Percentiles rank a stretch among this genome's conserved stretches.
Evolutionary conservation across 2,797 vertebrate genomes (phyloP).

Genomic region (Heliangelus exortis): DNA sequence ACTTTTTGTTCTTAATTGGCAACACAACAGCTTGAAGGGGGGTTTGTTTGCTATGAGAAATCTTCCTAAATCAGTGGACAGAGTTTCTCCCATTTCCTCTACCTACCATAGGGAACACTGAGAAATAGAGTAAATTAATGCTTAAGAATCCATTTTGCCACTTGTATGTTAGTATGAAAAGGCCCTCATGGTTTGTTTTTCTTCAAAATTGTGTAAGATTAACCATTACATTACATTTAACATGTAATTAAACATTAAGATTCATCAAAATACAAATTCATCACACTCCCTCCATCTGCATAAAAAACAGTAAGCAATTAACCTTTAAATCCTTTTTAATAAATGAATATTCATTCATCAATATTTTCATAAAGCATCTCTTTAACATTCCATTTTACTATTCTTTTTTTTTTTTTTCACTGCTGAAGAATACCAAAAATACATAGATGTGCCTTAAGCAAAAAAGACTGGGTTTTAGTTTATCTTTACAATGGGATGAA

Average conservation of each 20-base stretch:
- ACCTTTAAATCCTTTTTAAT: conserved; percentile 77
- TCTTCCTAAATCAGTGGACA: not conserved
- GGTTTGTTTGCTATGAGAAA: not conserved
- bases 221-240: not conserved
- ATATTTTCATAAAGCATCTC: conserved; percentile 76
- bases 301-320: not conserved
- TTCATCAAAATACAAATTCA: not conserved
- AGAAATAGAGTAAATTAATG: not conserved
- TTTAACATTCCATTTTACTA: conserved; percentile 74
- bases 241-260: not conserved
- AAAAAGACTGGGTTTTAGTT: conserved; percentile 67
- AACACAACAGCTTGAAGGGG: not conserved
- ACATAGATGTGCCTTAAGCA: conserved; percentile 79
- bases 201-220: not conserved
- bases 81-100: not conserved
- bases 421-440: conserved; percentile 78
- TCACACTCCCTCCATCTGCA: not conserved
- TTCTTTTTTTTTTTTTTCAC: conserved; percentile 64
- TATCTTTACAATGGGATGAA: conserved; percentile 77
- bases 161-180: not conserved
- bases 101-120: not conserved
- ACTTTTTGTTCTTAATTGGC: not conserved
- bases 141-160: not conserved
- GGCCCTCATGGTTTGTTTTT: not conserved
- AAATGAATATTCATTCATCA: conserved; percentile 79